phyloP scores from a whole-genome alignment of 2,888 invertebrate species.

The Sphinx pinastri region DNA sequence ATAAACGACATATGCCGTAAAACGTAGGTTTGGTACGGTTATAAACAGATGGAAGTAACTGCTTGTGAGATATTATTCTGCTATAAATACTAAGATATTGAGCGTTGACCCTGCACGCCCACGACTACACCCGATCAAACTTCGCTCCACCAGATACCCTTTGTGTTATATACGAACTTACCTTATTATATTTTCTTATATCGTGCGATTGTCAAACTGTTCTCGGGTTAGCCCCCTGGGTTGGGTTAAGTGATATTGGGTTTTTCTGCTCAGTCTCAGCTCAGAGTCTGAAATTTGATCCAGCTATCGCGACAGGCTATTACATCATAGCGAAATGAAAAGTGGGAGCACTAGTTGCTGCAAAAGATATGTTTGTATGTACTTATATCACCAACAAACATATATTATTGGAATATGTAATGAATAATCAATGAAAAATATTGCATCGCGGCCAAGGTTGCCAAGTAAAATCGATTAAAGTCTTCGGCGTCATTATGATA shows the following conservation, averaged over 20 bases:
- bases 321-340: too few species aligned
- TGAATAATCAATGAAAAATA: too few species aligned
- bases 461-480: not conserved
- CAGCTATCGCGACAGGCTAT: too few species aligned
- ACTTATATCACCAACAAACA: too few species aligned
- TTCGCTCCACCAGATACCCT: not conserved
- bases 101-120: conserved; percentile 26
- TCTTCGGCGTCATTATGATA: not conserved
- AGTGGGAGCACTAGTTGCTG: too few species aligned
- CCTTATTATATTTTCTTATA: not conserved
- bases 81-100: conserved; percentile 24
- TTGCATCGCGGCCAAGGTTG: not conserved
- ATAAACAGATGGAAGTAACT: not conserved
- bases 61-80: conserved; percentile 10
- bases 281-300: too few species aligned
- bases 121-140: conserved; percentile 16
- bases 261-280: too few species aligned
- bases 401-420: too few species aligned
- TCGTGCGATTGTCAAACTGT: not conserved
- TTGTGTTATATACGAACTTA: not conserved
- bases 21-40: not conserved
- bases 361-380: too few species aligned
- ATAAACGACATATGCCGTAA: not conserved
- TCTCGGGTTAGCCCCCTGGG: too few species aligned
- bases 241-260: too few species aligned